Percentiles rank a stretch among this genome's conserved stretches.
Conservation (phyloP, 2,888 invertebrate genomes). For the Geotrupes spiniger region DNA sequence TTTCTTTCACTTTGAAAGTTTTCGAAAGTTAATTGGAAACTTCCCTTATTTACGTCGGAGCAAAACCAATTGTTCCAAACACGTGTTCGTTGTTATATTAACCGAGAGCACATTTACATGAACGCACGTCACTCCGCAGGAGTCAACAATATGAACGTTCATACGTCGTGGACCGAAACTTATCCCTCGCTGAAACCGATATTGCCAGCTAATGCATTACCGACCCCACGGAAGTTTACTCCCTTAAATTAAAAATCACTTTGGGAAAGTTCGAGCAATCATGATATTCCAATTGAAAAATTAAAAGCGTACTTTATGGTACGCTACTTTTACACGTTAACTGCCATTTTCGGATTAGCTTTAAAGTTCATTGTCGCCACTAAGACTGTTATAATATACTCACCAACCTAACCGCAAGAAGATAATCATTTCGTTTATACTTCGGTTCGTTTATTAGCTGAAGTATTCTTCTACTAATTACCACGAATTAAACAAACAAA, state of each 20-base stretch:
- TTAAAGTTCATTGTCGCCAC: no score
- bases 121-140: constrained; percentile 6
- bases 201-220: constrained; percentile 8
- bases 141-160: constrained; percentile 8
- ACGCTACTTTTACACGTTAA: no score
- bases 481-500: no score
- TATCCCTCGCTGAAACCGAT: constrained; percentile 1
- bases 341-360: no score
- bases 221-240: constrained; percentile 1
- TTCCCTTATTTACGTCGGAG: no score
- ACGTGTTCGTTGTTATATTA: constrained; percentile 14
- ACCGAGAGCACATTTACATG: constrained; percentile 10
- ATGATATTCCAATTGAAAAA: constrained; percentile 11
- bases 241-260: constrained; percentile 15
- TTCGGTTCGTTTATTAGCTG: no score
- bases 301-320: constrained; percentile 2
- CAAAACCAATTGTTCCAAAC: not conserved
- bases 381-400: no score
- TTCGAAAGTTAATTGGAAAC: no score
- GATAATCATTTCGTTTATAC: no score
- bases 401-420: no score
- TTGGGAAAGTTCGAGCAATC: not conserved
- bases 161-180: not conserved
- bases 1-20: no score
- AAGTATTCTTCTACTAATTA: no score